Base-by-base conservation (phyloP, 2,797 vertebrate species). In the Tauraco hartlaubi region DNA sequence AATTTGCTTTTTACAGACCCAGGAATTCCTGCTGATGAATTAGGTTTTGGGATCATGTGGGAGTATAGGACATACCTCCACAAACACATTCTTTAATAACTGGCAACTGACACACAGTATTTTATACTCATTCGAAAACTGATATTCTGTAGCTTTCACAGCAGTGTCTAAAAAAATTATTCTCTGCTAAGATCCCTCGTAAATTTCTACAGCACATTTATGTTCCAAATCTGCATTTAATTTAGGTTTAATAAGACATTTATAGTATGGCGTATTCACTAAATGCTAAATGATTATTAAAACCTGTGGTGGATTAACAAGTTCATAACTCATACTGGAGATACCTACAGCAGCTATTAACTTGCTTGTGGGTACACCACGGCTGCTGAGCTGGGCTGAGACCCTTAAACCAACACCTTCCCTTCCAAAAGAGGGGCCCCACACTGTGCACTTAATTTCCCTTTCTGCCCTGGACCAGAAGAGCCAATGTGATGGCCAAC, bases 231-330 rank as follows among this genome's bases (percentile, higher is more conserved):
- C 68, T 97, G 96, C 43, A 75, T 96, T 96, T 90, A 95, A 97
- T 97, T 96, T 91, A 96, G 67, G 37, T 95, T 93, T 94, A 96
- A 92, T 96, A 96, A 90, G 79, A 82, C 68, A 90, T 96, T 96
- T 96, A 94, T 93, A 88, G 77, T 51, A 37, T 13, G 69, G 46
- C 2, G 0, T 81, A 82, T 58, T 95, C 75, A 86, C 63, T 58
- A 88, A 92, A 91, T 59, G 22, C 59, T 88, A 93, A 88, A 81
- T 76, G 6, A 91, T 95, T 90, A 92, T 85, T 95, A 86, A 95
- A 96, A 94, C 77, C 86, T 96, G 93, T 66, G 83, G 75, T 77
- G 48, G 77, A 94, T 94, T 96, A 96, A 78, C 93, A 92, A 6
- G 72, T 81, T 80, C 54, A 10, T 92, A 74, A 73, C 31, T 76